Evolutionary conservation across 2,888 invertebrate species (phyloP).

Genomic region (Melangyna quadrimaculata): DNA sequence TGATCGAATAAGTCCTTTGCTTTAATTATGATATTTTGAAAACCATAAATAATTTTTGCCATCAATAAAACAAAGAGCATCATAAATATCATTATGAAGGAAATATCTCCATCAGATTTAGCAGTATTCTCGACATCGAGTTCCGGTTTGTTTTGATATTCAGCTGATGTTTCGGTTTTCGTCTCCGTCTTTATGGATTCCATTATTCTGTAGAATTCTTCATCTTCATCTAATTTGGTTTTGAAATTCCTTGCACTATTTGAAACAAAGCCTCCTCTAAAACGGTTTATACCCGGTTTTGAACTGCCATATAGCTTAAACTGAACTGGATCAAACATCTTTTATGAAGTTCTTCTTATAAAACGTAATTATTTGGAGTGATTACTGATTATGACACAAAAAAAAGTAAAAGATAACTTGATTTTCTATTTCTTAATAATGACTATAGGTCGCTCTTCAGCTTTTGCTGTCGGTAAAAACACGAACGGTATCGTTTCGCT

Average conservation of each 20-base stretch:
- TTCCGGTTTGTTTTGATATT: background rate
- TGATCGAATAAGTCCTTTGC: conserved; percentile 53
- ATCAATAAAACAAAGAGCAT: conserved; percentile 7
- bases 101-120: conserved; percentile 22
- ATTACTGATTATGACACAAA: background rate
- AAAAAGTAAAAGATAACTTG: background rate
- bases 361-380: background rate
- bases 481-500: too few relatives aligned
- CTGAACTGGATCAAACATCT: conserved; percentile 42
- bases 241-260: background rate
- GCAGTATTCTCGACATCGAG: background rate
- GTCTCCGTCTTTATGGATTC: conserved; percentile 49
- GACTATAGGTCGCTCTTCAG: too few relatives aligned
- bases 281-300: background rate
- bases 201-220: conserved; percentile 58
- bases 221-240: conserved; percentile 33
- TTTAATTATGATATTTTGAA: conserved; percentile 42
- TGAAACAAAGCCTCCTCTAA: background rate
- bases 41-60: conserved; percentile 2
- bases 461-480: too few relatives aligned
- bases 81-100: conserved; percentile 17
- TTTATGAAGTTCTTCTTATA: background rate
- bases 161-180: background rate
- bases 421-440: too few relatives aligned
- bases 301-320: conserved; percentile 18